These are phyloP conservation scores for Pagrus major DNA, from an alignment of 2,113 vertebrate species.

Conservation along the genomic window DNA sequence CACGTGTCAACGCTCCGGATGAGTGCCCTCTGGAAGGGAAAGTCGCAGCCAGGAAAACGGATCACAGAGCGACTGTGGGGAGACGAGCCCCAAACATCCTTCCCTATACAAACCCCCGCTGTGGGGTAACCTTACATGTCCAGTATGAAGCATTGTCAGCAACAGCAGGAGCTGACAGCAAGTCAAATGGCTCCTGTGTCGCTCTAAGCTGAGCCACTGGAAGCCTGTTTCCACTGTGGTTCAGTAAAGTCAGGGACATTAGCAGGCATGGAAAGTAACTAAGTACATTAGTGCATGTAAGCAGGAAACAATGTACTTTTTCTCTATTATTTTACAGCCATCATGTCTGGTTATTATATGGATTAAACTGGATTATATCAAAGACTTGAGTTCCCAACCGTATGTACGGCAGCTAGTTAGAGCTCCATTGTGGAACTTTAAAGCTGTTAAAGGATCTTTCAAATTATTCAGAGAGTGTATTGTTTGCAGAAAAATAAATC, in stretches of 20 bases:
- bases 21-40: conserved; percentile 76
- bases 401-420: background rate
- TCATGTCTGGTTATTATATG: no score
- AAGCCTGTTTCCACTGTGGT: conserved; percentile 8
- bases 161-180: conserved; percentile 55
- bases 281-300: background rate
- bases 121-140: conserved; percentile 66
- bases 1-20: conserved; percentile 74
- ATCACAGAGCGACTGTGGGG: conserved; percentile 62
- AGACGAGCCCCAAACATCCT: conserved; percentile 48
- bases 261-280: background rate
- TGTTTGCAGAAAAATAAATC: background rate
- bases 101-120: conserved; percentile 38
- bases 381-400: background rate
- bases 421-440: background rate
- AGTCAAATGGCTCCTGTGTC: conserved; percentile 50
- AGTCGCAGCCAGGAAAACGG: conserved; percentile 74
- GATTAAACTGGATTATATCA: background rate
- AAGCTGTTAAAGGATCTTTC: background rate
- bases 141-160: conserved; percentile 64
- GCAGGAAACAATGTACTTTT: background rate
- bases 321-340: no score
- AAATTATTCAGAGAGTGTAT: background rate
- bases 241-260: conserved; percentile 14
- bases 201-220: conserved; percentile 20